Evolutionary conservation across 2,113 vertebrate species (phyloP), one percentile per base, ranked within the genome.

Genomic region (Serinus canaria): DNA sequence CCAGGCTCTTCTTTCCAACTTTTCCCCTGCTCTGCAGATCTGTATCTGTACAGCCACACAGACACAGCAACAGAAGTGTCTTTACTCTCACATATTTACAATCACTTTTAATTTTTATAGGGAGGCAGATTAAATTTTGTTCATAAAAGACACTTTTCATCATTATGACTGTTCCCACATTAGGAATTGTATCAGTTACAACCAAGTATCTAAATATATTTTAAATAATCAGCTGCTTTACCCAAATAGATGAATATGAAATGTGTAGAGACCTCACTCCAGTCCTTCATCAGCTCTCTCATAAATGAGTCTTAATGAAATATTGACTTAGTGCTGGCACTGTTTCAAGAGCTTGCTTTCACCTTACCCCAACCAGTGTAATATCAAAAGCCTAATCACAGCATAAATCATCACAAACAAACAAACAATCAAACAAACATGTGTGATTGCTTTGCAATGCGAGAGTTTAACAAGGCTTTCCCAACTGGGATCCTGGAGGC

Each of bases 291-390:
- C 74, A 87, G 67, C 87, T 95, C 81, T 74, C 79, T 94, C 50
- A 60, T 74, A 93, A 96, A 92, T 88, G 90, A 91, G 46, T 70
- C 76, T 90, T 94, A 86, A 96, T 95, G 93, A 95, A 96, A 95
- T 90, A 96, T 63, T 95, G 95, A 92, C 90, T 95, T 77, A 81
- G 93, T 80, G 63, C 90, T 96, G 93, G 93, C 95, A 83, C 82
- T 43, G 87, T 90, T 95, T 95, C 95, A 95, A 90, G 79, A 95
- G 75, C 62, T 43, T 79, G 72, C 90, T 92, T 93, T 68, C 76
- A 95, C 94, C 84, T 95, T 86, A 67, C 79, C 79, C 92, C 84
- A 90, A 93, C 92, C 87, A 70, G n/a, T 77, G 87, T 55, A 91
- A 66, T 83, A 95, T 88, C 90, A 86, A 95, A 92, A 68, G 79